Evolutionary conservation across 2,888 invertebrate species (phyloP), one percentile per base, ranked within the genome.

Genomic region (Agrypnus murinus): DNA sequence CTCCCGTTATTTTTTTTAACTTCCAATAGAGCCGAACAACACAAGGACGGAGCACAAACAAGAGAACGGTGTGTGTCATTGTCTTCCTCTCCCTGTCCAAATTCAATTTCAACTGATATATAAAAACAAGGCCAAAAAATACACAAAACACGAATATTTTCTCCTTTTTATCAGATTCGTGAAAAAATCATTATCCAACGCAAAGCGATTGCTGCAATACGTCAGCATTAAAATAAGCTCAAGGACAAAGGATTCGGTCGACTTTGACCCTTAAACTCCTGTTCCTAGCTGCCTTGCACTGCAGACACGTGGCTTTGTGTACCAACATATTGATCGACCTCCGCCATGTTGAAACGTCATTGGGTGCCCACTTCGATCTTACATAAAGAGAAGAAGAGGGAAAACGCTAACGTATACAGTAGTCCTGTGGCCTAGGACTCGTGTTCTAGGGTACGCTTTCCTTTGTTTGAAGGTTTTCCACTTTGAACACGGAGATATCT

Each of bases 181-280:
- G 48, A 60, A 64, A 46, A 68, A 69, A 69, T 64, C 69, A 43
- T 69, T 69, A 69, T 58, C 45, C 65, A 46, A n/a, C n/a, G 25
- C 45, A 55, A 58, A 53, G 58, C 50, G 36, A 63, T 58, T 58
- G 63, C 69, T 69, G 64, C 69, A 65, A 45, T 64, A 69, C 63
- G 69, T 69, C 69, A 69, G 43, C 59, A 50, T 40, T 69, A 71
- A 74, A 76, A 72, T 65, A 74, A 76, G 72, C 74, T 79, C 81
- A 82, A 82, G 81, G 83, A 83, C 83, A 83, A 82, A 83, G 83
- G 81, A 83, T 79, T 77, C 77, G 80, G 70, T 74, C 83, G 76
- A 82, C 77, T 82, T 77, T 83, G 77, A 78, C 77, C 82, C 82
- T 81, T 82, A 81, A 69, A 63, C 72, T 72, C 72, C 58, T 58